Percentiles rank a stretch among this genome's conserved stretches.
Conservation (phyloP, 2,888 invertebrate genomes). For the Tetragonisca angustula region DNA sequence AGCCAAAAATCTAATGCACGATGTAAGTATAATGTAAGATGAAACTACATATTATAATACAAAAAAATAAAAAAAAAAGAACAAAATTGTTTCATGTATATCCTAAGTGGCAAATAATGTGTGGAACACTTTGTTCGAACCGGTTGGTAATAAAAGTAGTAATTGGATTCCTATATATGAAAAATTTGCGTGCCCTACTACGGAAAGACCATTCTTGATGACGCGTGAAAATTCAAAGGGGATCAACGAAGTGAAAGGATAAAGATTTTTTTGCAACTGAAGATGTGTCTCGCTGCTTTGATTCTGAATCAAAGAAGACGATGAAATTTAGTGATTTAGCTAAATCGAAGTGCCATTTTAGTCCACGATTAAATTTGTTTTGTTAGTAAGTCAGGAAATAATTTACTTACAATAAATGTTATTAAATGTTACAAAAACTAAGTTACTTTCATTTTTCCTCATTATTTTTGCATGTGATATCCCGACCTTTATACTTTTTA, state of each 20-base stretch:
- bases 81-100: background rate
- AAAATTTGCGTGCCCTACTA: conserved; percentile 84
- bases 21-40: background rate
- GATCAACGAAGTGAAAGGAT: background rate
- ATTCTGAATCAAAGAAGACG: background rate
- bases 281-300: background rate
- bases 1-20: conserved; percentile 86
- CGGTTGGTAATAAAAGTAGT: conserved; percentile 84
- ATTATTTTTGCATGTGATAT: background rate
- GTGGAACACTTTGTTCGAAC: conserved; percentile 88
- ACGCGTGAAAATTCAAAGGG: conserved; percentile 68
- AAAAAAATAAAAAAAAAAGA: too few relatives aligned
- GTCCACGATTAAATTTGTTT: background rate
- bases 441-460: background rate
- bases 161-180: conserved; percentile 80
- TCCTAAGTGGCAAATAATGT: conserved; percentile 85
- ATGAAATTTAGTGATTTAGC: background rate
- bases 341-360: background rate
- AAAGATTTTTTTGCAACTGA: background rate
- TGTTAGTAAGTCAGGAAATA: background rate
- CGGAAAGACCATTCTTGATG: conserved; percentile 84
- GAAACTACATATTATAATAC: background rate
- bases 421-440: background rate
- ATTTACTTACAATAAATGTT: background rate
- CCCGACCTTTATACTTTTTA: background rate